These are phyloP conservation scores for Poeciliopsis presidionis DNA, from an alignment of 2,797 vertebrate genomes.

Conservation along the genomic window DNA sequence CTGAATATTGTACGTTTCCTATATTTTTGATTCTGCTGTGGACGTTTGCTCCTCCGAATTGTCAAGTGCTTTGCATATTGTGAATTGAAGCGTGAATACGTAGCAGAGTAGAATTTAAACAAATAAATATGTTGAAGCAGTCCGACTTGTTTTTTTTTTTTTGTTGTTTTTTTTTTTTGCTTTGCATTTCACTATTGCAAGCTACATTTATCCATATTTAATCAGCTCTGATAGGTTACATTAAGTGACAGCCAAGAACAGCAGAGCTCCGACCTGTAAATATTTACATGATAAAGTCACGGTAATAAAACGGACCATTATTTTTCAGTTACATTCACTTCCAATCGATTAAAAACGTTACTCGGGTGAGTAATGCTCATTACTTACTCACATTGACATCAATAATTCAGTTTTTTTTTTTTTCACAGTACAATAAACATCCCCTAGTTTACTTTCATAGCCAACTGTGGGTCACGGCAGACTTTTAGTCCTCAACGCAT, in stretches of 20 bases:
- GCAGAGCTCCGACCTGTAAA: constrained; percentile 25
- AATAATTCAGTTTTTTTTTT: not conserved
- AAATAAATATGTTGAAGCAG: constrained; percentile 68
- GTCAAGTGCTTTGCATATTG: constrained; percentile 74
- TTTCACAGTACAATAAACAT: not conserved
- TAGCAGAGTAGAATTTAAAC: constrained; percentile 49
- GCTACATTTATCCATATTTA: not conserved
- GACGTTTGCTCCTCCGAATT: constrained; percentile 40
- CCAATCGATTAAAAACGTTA: no score
- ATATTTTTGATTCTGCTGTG: constrained; percentile 43
- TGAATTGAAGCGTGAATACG: constrained; percentile 44
- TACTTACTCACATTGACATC: not conserved
- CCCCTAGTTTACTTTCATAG: not conserved
- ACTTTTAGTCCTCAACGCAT: not conserved
- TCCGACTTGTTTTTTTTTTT: constrained; percentile 8
- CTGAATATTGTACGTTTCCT: constrained; percentile 45
- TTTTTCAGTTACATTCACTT: not conserved
- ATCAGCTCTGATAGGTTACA: constrained; percentile 10
- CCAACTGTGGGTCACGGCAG: not conserved
- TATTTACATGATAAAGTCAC: constrained; percentile 23
- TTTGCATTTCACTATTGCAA: not conserved
- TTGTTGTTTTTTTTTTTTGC: not conserved
- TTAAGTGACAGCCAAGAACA: not conserved
- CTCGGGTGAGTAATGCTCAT: not conserved
- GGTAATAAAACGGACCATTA: not conserved